A percentile compares a stretch with the other conserved stretches of the same genome.
Conservation (phyloP, 2,888 invertebrate genomes). For the Stenoptilia bipunctidactyla region DNA sequence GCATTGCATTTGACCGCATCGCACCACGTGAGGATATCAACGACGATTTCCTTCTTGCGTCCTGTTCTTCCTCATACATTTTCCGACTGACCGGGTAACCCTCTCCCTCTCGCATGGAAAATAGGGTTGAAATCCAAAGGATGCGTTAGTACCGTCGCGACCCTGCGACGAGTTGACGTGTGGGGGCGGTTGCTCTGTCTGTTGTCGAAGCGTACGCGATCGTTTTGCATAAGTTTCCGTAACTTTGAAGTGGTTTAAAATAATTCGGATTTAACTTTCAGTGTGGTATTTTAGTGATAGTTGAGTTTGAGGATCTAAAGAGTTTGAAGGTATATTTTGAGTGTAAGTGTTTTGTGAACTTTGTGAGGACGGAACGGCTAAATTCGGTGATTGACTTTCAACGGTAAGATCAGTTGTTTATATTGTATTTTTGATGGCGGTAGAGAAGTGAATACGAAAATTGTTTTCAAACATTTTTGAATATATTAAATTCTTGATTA, state of each 20-base stretch:
- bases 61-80: slow-evolving; percentile 28
- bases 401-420: no score
- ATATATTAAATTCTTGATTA: no score
- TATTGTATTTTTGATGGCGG: no score
- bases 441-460: no score
- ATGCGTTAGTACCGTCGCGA: slow-evolving; percentile 50
- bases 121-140: slow-evolving; percentile 31
- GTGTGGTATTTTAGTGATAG: no score
- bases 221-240: slow-evolving; percentile 22
- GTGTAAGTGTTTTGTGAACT: no score
- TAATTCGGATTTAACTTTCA: no score
- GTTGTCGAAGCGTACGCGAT: slow-evolving; percentile 21
- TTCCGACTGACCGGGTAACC: slow-evolving; percentile 21
- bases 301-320: no score
- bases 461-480: no score
- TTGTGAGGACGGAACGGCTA: no score
- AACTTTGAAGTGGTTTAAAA: slow-evolving; percentile 15
- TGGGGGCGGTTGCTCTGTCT: slow-evolving; percentile 17
- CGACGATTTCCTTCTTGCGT: slow-evolving; percentile 29
- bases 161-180: slow-evolving; percentile 32
- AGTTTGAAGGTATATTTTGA: no score
- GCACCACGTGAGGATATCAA: slow-evolving; percentile 50
- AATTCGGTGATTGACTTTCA: no score
- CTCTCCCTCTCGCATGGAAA: slow-evolving; percentile 45
- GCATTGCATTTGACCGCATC: slow-evolving; percentile 62